Conservation (phyloP, 2,797 vertebrate genomes). For the Hippocampus kuda region DNA sequence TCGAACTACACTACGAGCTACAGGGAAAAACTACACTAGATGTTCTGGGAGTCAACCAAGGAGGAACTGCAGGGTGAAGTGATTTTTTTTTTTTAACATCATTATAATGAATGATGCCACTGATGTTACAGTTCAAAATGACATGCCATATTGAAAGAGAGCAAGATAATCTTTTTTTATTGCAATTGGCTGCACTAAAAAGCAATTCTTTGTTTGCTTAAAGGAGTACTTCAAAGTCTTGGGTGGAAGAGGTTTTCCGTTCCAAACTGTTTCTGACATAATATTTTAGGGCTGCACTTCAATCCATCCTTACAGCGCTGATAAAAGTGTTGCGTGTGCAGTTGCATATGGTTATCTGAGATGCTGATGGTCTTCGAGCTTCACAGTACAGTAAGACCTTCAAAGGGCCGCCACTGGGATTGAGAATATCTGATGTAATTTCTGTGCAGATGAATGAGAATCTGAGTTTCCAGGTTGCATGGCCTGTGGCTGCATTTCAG, state of each 20-base stretch:
- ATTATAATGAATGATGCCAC: constrained; percentile 3
- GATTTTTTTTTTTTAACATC: background rate
- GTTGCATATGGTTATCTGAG: constrained; percentile 65
- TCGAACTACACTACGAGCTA: background rate
- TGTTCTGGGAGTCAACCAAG: background rate
- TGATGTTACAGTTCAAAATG: constrained; percentile 8
- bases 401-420: constrained; percentile 60
- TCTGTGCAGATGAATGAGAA: constrained; percentile 74
- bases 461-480: constrained; percentile 67
- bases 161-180: constrained; percentile 45
- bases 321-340: constrained; percentile 50
- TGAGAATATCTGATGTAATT: constrained; percentile 67
- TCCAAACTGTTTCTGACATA: constrained; percentile 43
- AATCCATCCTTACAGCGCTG: constrained; percentile 41
- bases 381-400: constrained; percentile 34
- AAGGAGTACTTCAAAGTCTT: constrained; percentile 58
- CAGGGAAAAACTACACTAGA: background rate
- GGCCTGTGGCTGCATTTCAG: constrained; percentile 63
- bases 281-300: constrained; percentile 63
- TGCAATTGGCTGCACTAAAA: constrained; percentile 43
- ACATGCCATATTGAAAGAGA: constrained; percentile 54
- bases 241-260: constrained; percentile 31
- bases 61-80: background rate
- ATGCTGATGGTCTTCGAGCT: constrained; percentile 60
- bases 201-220: constrained; percentile 64